Conservation (phyloP, 2,797 vertebrate genomes). For the Spizella passerina region DNA sequence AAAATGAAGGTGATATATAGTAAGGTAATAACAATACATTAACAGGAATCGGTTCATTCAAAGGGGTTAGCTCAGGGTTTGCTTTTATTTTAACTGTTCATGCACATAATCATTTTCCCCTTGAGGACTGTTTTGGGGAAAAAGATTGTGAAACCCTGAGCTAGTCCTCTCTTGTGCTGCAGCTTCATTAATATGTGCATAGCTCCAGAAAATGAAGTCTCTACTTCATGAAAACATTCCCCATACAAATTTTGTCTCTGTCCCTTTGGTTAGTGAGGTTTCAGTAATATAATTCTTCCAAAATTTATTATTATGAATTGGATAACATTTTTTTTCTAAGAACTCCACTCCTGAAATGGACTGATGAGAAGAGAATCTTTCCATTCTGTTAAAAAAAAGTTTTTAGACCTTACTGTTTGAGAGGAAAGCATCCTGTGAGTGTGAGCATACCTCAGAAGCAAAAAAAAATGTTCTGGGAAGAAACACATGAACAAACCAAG, state of each 20-base stretch:
- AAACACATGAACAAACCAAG: not conserved
- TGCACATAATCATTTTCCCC: not conserved
- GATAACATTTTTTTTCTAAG: not conserved
- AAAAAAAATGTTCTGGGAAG: not conserved
- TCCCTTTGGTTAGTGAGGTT: not conserved
- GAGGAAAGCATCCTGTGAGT: not conserved
- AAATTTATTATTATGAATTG: not conserved
- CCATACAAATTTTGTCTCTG: not conserved
- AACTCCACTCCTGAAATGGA: not conserved
- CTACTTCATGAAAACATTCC: not conserved
- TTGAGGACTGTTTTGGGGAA: not conserved
- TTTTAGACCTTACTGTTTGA: not conserved
- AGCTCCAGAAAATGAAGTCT: not conserved
- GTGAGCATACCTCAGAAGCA: not conserved
- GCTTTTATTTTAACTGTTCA: slow-evolving; percentile 17
- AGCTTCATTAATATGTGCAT: not conserved
- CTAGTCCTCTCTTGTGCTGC: not conserved
- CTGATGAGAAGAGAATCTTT: not conserved
- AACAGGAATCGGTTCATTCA: not conserved
- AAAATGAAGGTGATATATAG: slow-evolving; percentile 38
- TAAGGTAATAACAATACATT: slow-evolving; percentile 11
- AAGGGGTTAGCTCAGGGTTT: not conserved
- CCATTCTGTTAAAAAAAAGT: not conserved
- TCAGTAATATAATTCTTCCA: not conserved
- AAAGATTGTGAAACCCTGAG: slow-evolving; percentile 1